These are phyloP conservation scores for Cliona cf. orientalis DNA, from an alignment of 37 sponge, comb jelly and placozoan species.

Conservation along the genomic window DNA sequence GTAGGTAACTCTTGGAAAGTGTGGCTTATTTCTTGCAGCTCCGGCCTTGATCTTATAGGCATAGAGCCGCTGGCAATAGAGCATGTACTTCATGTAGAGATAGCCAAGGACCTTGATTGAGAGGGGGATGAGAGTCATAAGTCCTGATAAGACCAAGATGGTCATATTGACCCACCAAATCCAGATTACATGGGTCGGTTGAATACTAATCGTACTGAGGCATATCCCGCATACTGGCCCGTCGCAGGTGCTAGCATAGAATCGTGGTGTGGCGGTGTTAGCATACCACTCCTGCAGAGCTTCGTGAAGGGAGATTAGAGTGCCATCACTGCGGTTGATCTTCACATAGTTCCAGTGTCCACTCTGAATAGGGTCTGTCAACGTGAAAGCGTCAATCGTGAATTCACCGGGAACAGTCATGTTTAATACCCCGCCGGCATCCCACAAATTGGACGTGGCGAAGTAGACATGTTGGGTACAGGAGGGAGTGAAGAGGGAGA, in stretches of 20 bases:
- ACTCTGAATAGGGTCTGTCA: constrained; percentile 43
- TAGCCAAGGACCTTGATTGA: constrained; percentile 37
- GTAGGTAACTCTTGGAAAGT: constrained; percentile 40
- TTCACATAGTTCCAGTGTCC: constrained; percentile 42
- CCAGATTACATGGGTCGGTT: not conserved
- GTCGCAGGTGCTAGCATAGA: constrained; percentile 36
- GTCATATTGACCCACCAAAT: not conserved
- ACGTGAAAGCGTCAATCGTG: constrained; percentile 1
- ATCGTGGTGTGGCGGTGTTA: not conserved
- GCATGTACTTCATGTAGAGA: constrained; percentile 53
- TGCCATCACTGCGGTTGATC: not conserved
- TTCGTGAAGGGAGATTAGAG: constrained; percentile 10
- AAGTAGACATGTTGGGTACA: constrained; percentile 79
- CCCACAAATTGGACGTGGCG: constrained; percentile 61
- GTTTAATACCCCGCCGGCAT: constrained; percentile 19
- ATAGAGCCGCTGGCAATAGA: constrained; percentile 42
- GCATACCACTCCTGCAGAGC: constrained; percentile 45
- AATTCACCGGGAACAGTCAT: not conserved
- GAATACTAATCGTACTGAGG: constrained; percentile 21
- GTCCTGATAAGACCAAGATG: constrained; percentile 12
- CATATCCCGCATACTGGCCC: constrained; percentile 57
- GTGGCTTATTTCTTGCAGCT: not conserved
- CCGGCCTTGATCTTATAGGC: not conserved
- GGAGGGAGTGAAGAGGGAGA: constrained; percentile 68
- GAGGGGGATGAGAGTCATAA: constrained; percentile 37